Base-by-base conservation (phyloP, 2,113 vertebrate species). In the Prietella phreatophila region DNA sequence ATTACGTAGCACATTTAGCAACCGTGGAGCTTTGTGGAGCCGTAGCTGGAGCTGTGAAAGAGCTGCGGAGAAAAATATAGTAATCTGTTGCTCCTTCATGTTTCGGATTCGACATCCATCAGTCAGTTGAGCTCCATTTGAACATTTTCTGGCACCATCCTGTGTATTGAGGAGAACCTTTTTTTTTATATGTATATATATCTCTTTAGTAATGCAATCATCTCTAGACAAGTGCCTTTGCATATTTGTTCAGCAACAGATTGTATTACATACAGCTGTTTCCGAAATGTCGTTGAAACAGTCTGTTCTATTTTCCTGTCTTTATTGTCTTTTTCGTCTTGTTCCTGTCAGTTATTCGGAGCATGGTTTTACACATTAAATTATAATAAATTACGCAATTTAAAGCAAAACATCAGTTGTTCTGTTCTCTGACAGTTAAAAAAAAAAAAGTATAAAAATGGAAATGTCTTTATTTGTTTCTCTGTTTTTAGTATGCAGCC, bases 261-360 rank as follows among this genome's bases (percentile, higher is more conserved):
- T 85, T 87, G 87, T 85, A 85, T 87, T 90, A 83, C 63, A 80
- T 84, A 83, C 14, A 56, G 75, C 39, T 67, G 67, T 87, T 65
- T 82, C 8, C 53, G 61, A 83, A 69, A 88, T 84, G 47, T 84
- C 63, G 87, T 86, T 82, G 61, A 50, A 86, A 65, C 81, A 86
- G 27, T 71, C 71, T 61, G 55, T 47, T 65, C 20, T 73, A 27
- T 30, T 42, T 69, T 82, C n/a, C 17, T 75, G 13, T 58, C n/a
- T 81, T 73, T 47, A 88, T 27, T 84, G n/a, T 55, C 36, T 63
- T 78, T 63, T 87, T 53, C 3, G 20, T 63, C 56, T 27, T 22
- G n/a, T 58, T 69, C 25, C 11, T 63, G 71, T 33, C n/a, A 14
- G 42, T 79, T 33, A 53, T 36, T 56, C 17, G 39, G 25, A 47